phyloP scores from a whole-genome alignment of 1,140 invertebrate genomes.

The Sinella curviseta region DNA sequence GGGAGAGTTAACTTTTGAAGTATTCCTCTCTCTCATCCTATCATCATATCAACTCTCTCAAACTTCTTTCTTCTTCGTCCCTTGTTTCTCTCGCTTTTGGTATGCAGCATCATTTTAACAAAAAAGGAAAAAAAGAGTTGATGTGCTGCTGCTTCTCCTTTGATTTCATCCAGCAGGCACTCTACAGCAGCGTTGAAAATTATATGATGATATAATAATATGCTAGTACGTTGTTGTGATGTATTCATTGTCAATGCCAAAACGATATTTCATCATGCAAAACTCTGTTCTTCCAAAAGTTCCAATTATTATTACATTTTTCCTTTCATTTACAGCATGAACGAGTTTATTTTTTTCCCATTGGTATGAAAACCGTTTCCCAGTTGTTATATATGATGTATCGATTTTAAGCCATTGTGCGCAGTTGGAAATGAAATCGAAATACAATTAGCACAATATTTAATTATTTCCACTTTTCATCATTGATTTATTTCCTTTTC shows the following conservation, averaged over 20 bases:
- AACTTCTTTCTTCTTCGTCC: background rate
- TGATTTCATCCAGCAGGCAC: background rate
- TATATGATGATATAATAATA: background rate
- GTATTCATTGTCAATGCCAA: slow-evolving; percentile 13
- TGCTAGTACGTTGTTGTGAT: background rate
- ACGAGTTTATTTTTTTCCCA: no score
- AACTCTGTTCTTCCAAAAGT: background rate
- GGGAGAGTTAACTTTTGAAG: slow-evolving; percentile 18
- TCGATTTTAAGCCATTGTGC: background rate
- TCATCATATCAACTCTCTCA: background rate
- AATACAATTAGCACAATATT: background rate
- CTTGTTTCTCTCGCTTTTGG: background rate
- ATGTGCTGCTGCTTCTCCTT: background rate
- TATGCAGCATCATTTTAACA: background rate
- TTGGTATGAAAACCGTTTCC: no score
- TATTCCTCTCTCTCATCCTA: background rate
- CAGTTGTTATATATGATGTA: background rate
- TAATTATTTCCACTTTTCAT: background rate
- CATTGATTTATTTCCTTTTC: background rate
- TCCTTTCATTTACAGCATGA: background rate
- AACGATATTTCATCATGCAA: background rate
- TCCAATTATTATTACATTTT: background rate
- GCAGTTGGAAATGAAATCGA: background rate
- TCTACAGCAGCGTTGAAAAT: background rate
- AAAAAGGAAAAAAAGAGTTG: background rate